phyloP scores from a whole-genome alignment of 2,888 invertebrate genomes.

The Drosophila neotestacea region DNA sequence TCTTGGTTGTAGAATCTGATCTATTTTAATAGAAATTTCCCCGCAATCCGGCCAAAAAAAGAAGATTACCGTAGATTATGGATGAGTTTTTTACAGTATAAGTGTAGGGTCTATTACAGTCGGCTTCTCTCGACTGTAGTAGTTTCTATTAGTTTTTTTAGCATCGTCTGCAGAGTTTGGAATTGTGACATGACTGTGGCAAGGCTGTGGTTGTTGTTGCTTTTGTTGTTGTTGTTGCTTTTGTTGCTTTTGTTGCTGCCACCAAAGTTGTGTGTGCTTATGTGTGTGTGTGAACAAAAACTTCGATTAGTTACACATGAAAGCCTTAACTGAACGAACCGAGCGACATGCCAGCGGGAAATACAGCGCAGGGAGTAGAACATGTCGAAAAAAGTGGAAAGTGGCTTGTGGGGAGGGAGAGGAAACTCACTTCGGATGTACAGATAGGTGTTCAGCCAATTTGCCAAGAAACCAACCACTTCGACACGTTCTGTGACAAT shows the following conservation, averaged over 20 bases:
- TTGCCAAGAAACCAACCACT: slow-evolving; percentile 89
- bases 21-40: no score
- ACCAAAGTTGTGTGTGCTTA: slow-evolving; percentile 25
- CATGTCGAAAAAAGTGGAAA: not conserved
- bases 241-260: slow-evolving; percentile 4
- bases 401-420: not conserved
- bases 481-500: slow-evolving; percentile 75
- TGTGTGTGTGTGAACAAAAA: slow-evolving; percentile 37
- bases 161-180: slow-evolving; percentile 44
- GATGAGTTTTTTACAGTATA: no score
- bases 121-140: no score
- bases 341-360: slow-evolving; percentile 44
- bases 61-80: no score
- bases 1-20: no score
- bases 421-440: slow-evolving; percentile 89
- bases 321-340: slow-evolving; percentile 49
- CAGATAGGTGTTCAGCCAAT: slow-evolving; percentile 90
- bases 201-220: slow-evolving; percentile 12
- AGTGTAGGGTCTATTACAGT: no score
- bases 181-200: slow-evolving; percentile 56
- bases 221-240: not conserved
- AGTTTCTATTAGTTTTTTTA: not conserved
- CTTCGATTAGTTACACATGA: slow-evolving; percentile 70
- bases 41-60: no score
- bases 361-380: not conserved